Evolutionary conservation across 2,113 vertebrate species (phyloP).

Genomic region (Casuarius casuarius): DNA sequence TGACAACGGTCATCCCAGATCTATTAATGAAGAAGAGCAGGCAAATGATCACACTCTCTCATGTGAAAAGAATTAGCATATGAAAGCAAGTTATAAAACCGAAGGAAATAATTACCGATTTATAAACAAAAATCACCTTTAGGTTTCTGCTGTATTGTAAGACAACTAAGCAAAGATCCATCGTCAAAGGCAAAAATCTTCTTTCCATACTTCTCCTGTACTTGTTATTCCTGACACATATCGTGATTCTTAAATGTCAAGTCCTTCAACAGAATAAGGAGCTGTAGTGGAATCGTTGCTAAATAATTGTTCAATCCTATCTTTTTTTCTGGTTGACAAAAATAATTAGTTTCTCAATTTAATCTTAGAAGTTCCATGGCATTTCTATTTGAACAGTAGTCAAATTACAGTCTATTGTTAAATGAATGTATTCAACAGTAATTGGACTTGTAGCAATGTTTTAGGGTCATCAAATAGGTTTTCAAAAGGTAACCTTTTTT

Average conservation of each 20-base stretch:
- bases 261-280: not conserved
- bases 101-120: not conserved
- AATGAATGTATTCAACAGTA: not conserved
- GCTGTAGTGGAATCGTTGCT: not conserved
- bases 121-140: not conserved
- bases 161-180: not conserved
- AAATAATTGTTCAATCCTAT: not conserved
- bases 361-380: not conserved
- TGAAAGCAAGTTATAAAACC: not conserved
- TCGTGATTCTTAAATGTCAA: not conserved
- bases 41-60: not conserved
- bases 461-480: not conserved
- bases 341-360: not conserved
- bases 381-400: not conserved
- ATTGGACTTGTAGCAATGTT: not conserved
- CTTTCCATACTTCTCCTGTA: not conserved
- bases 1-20: not conserved
- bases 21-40: not conserved
- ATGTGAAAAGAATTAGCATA: not conserved
- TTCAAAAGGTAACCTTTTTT: accelerated
- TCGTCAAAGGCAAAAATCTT: not conserved
- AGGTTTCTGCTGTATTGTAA: not conserved
- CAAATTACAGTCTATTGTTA: not conserved
- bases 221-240: not conserved
- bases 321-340: not conserved